Evolutionary conservation across 2,113 vertebrate genomes (phyloP).

Genomic region (Ranitomeya variabilis): DNA sequence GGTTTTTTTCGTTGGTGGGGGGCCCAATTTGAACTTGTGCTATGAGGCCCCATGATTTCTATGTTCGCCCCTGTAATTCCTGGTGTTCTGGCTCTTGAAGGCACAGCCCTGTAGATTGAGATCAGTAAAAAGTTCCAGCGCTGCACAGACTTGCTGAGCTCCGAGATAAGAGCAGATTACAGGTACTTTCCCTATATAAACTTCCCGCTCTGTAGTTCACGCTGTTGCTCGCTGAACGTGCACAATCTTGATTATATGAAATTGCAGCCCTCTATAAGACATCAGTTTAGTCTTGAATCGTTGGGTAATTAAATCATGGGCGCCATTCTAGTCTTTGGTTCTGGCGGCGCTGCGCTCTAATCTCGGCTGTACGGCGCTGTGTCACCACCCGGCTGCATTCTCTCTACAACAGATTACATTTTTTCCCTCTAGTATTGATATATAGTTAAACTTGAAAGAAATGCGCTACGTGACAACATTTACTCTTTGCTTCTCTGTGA

Average conservation of each 20-base stretch:
- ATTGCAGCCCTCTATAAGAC: not conserved
- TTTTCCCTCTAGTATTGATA: not conserved
- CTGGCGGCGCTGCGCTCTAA: not conserved
- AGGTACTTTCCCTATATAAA: not conserved
- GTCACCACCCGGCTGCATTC: too few relatives aligned
- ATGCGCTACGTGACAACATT: not conserved
- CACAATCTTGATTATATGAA: slow-evolving; percentile 4
- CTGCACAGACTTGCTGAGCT: slow-evolving; percentile 9
- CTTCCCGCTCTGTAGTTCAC: not conserved
- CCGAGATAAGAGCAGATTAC: not conserved
- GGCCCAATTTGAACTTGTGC: too few relatives aligned
- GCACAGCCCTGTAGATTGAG: slow-evolving; percentile 39
- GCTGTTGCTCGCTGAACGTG: not conserved
- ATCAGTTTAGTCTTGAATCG: slow-evolving; percentile 18
- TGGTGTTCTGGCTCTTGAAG: not conserved
- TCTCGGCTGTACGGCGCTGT: not conserved
- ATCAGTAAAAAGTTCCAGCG: not conserved
- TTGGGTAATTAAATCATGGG: slow-evolving; percentile 8
- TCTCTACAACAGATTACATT: not conserved
- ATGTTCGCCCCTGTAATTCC: too few relatives aligned
- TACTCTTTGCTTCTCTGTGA: not conserved
- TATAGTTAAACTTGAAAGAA: slow-evolving; percentile 4
- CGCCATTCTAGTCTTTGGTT: not conserved
- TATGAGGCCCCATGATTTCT: too few relatives aligned
- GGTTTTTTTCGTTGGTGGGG: too few relatives aligned